Evolutionary conservation across 2,113 vertebrate genomes (phyloP).

Genomic region (Ophiodon elongatus): DNA sequence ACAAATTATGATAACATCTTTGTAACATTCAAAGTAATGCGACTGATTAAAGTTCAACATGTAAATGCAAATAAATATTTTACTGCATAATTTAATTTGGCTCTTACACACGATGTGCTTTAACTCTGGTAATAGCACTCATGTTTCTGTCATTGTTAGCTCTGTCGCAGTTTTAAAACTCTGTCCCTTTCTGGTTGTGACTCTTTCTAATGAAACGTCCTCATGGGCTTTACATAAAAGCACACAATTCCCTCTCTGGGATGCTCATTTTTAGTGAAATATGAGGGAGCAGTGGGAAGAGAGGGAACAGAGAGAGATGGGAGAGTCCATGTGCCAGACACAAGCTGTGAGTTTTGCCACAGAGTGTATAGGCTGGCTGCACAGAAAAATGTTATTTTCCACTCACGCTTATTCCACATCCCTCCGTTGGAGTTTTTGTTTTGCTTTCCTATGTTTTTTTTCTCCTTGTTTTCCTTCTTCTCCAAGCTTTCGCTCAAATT

Average conservation of each 20-base stretch:
- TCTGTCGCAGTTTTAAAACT: slow-evolving; percentile 11
- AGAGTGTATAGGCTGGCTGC: slow-evolving; percentile 25
- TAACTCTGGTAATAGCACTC: slow-evolving; percentile 33
- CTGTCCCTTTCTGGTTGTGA: not conserved
- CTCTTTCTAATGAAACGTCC: not conserved
- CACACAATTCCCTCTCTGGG: not conserved
- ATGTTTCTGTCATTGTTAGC: slow-evolving; percentile 15
- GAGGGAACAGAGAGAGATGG: not conserved
- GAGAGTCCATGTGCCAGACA: slow-evolving; percentile 43
- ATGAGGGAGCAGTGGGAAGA: slow-evolving; percentile 14
- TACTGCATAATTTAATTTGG: no score
- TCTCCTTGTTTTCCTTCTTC: slow-evolving; percentile 34
- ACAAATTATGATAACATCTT: no score
- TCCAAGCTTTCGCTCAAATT: not conserved
- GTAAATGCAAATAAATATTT: no score
- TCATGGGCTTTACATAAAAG: not conserved
- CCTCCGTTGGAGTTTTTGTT: slow-evolving; percentile 39
- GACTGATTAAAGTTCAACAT: no score
- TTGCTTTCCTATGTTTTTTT: slow-evolving; percentile 46
- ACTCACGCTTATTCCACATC: slow-evolving; percentile 34
- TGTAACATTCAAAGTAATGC: no score
- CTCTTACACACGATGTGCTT: slow-evolving; percentile 12
- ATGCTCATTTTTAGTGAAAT: slow-evolving; percentile 19
- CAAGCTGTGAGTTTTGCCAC: slow-evolving; percentile 67
- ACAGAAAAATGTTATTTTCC: slow-evolving; percentile 55